Percentiles rank a stretch among this genome's conserved stretches.
Conservation (phyloP, 2,888 invertebrate species). For the Elysia crispata region DNA sequence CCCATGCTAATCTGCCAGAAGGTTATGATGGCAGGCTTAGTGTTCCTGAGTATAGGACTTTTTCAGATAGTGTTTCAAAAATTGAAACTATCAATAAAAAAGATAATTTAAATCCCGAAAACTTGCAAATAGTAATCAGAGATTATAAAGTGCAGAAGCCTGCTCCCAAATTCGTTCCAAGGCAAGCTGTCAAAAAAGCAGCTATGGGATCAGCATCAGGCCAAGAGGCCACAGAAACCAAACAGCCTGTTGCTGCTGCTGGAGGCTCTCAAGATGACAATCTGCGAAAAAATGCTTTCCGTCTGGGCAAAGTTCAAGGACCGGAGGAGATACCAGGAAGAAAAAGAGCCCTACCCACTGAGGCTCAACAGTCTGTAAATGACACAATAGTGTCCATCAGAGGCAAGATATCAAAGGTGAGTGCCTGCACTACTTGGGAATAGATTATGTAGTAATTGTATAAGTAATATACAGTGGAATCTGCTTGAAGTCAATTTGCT, state of each 20-base stretch:
- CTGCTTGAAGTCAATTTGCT: no score
- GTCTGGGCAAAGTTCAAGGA: constrained; percentile 64
- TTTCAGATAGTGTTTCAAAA: neutral
- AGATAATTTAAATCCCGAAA: neutral
- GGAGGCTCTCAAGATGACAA: constrained; percentile 46
- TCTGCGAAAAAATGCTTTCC: constrained; percentile 63
- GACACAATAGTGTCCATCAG: constrained; percentile 65
- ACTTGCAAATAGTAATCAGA: constrained; percentile 53
- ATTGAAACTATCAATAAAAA: no score
- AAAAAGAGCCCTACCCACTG: constrained; percentile 36
- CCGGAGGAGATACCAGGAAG: constrained; percentile 50
- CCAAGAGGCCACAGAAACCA: constrained; percentile 33
- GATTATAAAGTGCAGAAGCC: constrained; percentile 55
- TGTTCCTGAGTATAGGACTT: neutral
- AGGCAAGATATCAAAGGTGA: constrained; percentile 63
- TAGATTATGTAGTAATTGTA: no score
- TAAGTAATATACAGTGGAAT: no score
- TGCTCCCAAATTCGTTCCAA: constrained; percentile 66
- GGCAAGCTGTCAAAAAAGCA: constrained; percentile 60
- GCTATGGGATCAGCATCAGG: neutral
- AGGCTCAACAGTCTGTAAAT: constrained; percentile 60
- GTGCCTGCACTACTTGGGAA: no score
- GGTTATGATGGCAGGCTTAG: constrained; percentile 59
- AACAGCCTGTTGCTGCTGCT: constrained; percentile 49
- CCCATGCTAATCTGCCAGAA: constrained; percentile 63